Conservation (phyloP, 2,113 vertebrate species). For the Jacana jacana region DNA sequence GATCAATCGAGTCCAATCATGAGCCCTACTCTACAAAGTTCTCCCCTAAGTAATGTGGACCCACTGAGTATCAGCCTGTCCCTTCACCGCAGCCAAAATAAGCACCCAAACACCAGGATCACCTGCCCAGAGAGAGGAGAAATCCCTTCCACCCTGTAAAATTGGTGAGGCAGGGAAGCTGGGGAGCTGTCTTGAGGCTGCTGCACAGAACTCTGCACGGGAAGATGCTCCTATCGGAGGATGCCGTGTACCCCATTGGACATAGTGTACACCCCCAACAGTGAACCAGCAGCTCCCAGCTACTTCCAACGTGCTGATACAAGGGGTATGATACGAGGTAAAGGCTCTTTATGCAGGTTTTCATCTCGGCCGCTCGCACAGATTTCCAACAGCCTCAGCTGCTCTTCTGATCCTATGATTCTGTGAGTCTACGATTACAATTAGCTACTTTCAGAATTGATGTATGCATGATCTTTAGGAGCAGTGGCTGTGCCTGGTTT, state of each 20-base stretch:
- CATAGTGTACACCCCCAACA: too few species aligned
- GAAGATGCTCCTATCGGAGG: rapidly evolving
- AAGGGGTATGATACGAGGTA: too few species aligned
- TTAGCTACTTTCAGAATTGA: not conserved
- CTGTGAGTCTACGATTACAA: too few species aligned
- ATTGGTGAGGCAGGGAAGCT: too few species aligned
- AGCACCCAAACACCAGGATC: not conserved
- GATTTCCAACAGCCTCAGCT: not conserved
- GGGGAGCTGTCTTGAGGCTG: too few species aligned
- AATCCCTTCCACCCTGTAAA: not conserved
- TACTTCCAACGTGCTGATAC: too few species aligned
- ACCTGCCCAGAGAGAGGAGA: not conserved
- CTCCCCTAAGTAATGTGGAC: not conserved
- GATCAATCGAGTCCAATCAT: too few species aligned
- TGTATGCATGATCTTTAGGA: not conserved
- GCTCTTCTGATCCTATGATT: too few species aligned
- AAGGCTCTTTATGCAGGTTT: not conserved
- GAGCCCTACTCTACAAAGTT: too few species aligned
- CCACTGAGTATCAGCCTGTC: not conserved
- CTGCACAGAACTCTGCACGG: rapidly evolving
- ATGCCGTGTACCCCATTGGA: rapidly evolving
- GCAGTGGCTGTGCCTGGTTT: not conserved
- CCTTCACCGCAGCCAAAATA: not conserved
- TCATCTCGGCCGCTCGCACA: rapidly evolving
- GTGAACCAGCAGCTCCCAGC: too few species aligned